phyloP scores from a whole-genome alignment of 2,797 vertebrate genomes.

The Tarsius wallacei region DNA sequence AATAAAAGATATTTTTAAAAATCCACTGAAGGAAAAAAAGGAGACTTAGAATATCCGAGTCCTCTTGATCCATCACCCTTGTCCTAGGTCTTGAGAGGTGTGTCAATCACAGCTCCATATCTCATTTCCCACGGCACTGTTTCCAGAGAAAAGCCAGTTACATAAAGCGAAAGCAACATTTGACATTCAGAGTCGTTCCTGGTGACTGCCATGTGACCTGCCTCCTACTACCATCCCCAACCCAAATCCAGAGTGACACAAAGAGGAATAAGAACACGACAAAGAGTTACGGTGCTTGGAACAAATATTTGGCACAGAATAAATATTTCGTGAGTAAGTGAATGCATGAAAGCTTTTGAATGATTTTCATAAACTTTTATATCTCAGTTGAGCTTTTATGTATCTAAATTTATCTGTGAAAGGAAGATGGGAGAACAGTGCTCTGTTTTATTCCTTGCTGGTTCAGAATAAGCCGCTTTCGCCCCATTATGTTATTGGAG shows the following conservation, averaged over 20 bases:
- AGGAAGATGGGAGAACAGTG: not conserved
- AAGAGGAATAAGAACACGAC: not conserved
- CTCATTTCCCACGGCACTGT: not conserved
- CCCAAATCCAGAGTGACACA: not conserved
- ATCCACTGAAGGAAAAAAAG: not conserved
- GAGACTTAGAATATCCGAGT: not conserved
- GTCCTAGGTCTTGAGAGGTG: not conserved
- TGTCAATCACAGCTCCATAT: not conserved
- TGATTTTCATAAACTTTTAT: constrained; percentile 73
- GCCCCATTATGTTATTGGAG: too few relatives aligned
- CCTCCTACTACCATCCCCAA: too few relatives aligned
- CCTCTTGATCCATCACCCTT: too few relatives aligned
- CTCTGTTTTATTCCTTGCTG: not conserved
- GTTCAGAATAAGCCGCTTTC: not conserved
- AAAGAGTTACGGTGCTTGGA: not conserved
- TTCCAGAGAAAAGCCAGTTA: not conserved
- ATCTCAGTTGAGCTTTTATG: constrained; percentile 10
- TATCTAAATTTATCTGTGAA: constrained; percentile 39
- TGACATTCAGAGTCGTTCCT: not conserved
- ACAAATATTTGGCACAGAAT: constrained; percentile 32
- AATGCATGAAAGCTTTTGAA: constrained; percentile 45
- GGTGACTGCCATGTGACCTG: not conserved
- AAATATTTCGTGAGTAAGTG: constrained; percentile 8
- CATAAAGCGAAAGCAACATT: too few relatives aligned
- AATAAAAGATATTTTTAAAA: too few relatives aligned